Percentiles rank a stretch among this genome's conserved stretches.
Evolutionary conservation across 1,140 invertebrate species (phyloP).

Genomic region (Ridgeia piscesae): DNA sequence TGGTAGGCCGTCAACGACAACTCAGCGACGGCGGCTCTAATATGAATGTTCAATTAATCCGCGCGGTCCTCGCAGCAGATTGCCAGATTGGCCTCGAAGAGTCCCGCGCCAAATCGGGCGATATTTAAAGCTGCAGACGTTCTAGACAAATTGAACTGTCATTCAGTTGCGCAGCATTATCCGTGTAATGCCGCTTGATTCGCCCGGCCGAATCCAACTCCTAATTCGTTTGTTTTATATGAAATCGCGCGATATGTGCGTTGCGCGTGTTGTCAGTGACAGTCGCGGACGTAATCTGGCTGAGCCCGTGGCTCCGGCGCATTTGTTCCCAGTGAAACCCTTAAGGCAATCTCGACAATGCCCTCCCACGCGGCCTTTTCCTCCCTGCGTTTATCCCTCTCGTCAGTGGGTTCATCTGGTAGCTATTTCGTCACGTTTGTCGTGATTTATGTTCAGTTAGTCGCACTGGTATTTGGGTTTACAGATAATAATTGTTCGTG

Average conservation of each 20-base stretch:
- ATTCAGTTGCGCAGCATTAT: neutral
- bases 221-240: neutral
- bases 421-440: too few relatives aligned
- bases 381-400: too few relatives aligned
- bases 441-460: too few relatives aligned
- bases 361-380: too few relatives aligned
- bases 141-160: neutral
- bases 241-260: neutral
- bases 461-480: too few relatives aligned
- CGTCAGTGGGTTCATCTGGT: too few relatives aligned
- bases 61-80: neutral
- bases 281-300: neutral
- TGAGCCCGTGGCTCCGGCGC: neutral
- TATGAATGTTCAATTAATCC: neutral
- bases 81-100: neutral
- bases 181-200: constrained; percentile 3
- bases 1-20: neutral
- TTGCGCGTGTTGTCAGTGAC: neutral
- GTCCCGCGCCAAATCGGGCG: neutral
- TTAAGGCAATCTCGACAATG: too few relatives aligned
- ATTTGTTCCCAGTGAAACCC: neutral
- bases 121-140: constrained; percentile 5
- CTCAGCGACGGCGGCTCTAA: neutral
- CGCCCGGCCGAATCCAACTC: neutral
- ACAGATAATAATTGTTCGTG: too few relatives aligned